Evolutionary conservation across 2,888 invertebrate genomes (phyloP), one percentile per base, ranked within the genome.

Genomic region (Apodemia zela): DNA sequence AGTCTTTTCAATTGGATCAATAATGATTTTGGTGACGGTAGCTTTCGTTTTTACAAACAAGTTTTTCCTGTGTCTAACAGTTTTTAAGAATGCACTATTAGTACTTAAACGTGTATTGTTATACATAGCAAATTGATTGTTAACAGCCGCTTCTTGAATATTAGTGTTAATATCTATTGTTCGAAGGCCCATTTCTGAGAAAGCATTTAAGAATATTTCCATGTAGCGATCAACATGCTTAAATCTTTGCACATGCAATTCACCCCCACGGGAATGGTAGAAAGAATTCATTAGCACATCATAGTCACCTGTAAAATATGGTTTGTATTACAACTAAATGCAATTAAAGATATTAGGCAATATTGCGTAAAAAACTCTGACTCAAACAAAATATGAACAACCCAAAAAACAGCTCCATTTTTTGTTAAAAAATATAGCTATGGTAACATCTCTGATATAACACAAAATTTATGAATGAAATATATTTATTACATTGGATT

Each of bases 101-200:
- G 87, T 80, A 68, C 91, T 92, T n/a, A 89, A 72, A 61, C 92
- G 81, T 5, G 91, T 91, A 62, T 90, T 90, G 65, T 92, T 92
- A 33, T 70, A 74, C 45, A 91, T 75, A 0, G 87, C 77, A 61
- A 90, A 91, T 68, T 92, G 92, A 65, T 91, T 84, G 60, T 86
- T 82, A 21, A 91, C 85, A 0, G 87, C 77, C 1, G 89, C 90
- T 75, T 92, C 91, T 2, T 85, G 79, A 11, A 82, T 76, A 66
- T 90, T 89, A 57, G 83, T 84, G 71, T 92, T 92, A 59, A 90
- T 84, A 67, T 92, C 92, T 25, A 84, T 66, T 15, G 74, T 78
- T 21, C 88, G 79, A 7, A 92, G 81, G 47, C 92, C 92, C 84
- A 92, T 83, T 71, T 91, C 91, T 3, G 78, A 68, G 69, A 91